Evolutionary conservation across 2,888 invertebrate genomes (phyloP).

Genomic region (Drosophila koepferae): DNA sequence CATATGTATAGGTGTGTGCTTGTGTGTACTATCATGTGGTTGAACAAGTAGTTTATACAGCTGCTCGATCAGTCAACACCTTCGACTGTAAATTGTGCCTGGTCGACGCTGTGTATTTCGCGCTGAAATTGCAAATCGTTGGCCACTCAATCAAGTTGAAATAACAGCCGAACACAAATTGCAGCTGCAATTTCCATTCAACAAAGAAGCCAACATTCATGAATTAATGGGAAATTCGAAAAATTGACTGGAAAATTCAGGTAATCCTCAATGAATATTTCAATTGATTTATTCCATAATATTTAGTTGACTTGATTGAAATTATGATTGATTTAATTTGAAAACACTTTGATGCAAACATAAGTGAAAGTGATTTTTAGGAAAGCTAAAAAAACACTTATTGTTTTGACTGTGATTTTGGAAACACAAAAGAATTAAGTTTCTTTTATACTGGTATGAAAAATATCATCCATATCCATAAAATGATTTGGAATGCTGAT

Average conservation of each 20-base stretch:
- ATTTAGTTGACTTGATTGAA: neutral
- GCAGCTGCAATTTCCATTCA: conserved; percentile 26
- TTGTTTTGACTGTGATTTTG: too few relatives aligned
- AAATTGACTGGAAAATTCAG: too few relatives aligned
- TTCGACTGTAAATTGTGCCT: conserved; percentile 12
- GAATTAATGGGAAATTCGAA: neutral
- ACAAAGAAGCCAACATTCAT: conserved; percentile 19
- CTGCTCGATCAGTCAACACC: conserved; percentile 62
- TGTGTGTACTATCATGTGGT: conserved; percentile 23
- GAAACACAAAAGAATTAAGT: neutral
- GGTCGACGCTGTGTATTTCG: neutral
- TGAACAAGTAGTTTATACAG: conserved; percentile 66
- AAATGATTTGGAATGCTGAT: neutral
- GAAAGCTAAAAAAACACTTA: too few relatives aligned
- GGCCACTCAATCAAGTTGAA: conserved; percentile 47
- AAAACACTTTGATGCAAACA: neutral
- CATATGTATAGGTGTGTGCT: neutral
- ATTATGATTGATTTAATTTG: neutral
- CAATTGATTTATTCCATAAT: neutral
- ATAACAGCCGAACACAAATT: conserved; percentile 4
- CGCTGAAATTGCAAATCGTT: conserved; percentile 21
- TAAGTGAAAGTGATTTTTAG: neutral
- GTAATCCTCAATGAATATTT: neutral
- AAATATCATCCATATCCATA: neutral
- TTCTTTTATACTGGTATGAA: neutral